Evolutionary conservation across 2,113 vertebrate genomes (phyloP), one percentile per base, ranked within the genome.

Genomic region (Phocoena sinus): DNA sequence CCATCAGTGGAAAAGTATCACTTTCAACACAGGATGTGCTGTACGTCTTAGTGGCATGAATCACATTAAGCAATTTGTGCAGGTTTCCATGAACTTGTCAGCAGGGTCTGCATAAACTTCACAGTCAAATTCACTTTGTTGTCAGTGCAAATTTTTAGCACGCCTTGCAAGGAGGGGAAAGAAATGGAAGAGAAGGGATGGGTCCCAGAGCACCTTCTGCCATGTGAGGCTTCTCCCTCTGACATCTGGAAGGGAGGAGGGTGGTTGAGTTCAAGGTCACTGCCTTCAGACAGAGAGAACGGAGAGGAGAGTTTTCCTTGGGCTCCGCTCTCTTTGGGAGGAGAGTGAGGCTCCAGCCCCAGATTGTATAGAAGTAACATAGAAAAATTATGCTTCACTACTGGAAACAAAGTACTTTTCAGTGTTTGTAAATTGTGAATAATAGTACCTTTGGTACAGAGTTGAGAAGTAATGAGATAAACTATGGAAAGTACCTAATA

Each of bases 321-420:
- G 14, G 6, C 18, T 65, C 58, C 17, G 86, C 50, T 87, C 7
- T 28, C 56, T 65, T 56, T 60, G 50, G 38, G 33, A 50, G 41
- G 13, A 76, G 41, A 80, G 14, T 25, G 8, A 56, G 33, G 17
- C 8, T 83, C 44, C 8, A 38, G 65, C 18, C 26, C 25, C 41
- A 38, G 18, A n/a, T 8, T 28, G 13, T 31, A 20, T 15, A 33
- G 26, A 17, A 21, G 25, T 58, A n/a, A 62, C 6, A 3, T 1
- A 73, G 82, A 84, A 74, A 82, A 93, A 80, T 8, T 18, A 50
- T 70, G 33, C 38, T 71, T 97, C 41, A 33, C 26, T 80, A 8
- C 21, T 71, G 31, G 20, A 26, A 50, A 87, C 89, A 62, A 15
- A 38, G 15, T 23, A 73, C 33, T 68, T 80, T 77, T 18, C 1